These are phyloP conservation scores for Kradibia gibbosae DNA, from an alignment of 1,140 invertebrate genomes.

Conservation along the genomic window DNA sequence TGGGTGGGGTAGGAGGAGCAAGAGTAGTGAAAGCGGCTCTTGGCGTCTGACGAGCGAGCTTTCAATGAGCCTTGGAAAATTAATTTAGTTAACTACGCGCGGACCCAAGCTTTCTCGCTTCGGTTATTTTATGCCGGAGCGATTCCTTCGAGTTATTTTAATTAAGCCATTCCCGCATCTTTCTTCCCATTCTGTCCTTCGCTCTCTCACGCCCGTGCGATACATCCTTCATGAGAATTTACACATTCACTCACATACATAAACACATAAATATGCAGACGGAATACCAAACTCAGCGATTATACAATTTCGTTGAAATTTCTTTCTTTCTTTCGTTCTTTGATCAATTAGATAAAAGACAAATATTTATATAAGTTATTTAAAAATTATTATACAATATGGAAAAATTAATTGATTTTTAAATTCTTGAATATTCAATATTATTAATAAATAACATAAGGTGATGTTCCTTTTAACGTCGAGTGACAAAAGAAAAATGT, in stretches of 20 bases:
- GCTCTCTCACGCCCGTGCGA: not conserved
- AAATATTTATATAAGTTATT: too few relatives aligned
- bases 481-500: too few relatives aligned
- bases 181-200: not conserved
- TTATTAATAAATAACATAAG: too few relatives aligned
- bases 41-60: not conserved
- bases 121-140: not conserved
- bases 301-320: too few relatives aligned
- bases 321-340: too few relatives aligned
- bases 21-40: not conserved
- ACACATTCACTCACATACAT: not conserved
- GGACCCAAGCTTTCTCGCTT: slow-evolving; percentile 7
- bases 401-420: too few relatives aligned
- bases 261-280: not conserved
- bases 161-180: slow-evolving; percentile 23
- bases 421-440: too few relatives aligned
- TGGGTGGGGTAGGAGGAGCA: too few relatives aligned
- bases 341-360: too few relatives aligned
- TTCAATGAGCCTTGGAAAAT: slow-evolving; percentile 41
- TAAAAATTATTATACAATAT: too few relatives aligned
- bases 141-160: slow-evolving; percentile 31
- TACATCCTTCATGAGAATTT: not conserved
- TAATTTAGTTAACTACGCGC: slow-evolving; percentile 45
- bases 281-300: too few relatives aligned
- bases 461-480: too few relatives aligned